Percentiles rank a stretch among this genome's conserved stretches.
Evolutionary conservation across 37 sponge, comb jelly and placozoan species (phyloP).

Genomic region (Tethya wilhelma): DNA sequence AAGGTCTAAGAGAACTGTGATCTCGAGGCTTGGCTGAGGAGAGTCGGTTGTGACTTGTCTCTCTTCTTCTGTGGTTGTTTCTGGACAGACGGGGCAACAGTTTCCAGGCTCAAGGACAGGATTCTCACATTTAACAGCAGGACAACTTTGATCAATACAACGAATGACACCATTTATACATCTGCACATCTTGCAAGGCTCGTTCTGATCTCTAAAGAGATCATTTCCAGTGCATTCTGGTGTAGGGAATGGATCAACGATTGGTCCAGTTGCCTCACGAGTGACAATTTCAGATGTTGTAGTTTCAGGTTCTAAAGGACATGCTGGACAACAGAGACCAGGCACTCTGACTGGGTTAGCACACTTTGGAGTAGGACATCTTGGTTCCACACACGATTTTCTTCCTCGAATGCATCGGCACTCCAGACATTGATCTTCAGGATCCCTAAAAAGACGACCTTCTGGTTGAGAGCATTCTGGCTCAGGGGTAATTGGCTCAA

Average conservation of each 20-base stretch:
- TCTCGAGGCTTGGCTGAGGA: too few relatives aligned
- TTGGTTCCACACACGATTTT: background rate
- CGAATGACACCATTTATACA: background rate
- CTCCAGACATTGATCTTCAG: background rate
- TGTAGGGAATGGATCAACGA: too few relatives aligned
- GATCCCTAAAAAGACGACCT: background rate
- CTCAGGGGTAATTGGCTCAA: too few relatives aligned
- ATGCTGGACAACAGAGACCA: background rate
- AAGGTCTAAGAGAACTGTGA: too few relatives aligned
- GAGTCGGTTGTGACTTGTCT: too few relatives aligned
- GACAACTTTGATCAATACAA: background rate
- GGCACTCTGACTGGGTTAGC: background rate
- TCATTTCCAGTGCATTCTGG: background rate
- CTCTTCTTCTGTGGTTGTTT: background rate
- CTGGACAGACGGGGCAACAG: constrained; percentile 42
- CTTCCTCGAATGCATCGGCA: background rate
- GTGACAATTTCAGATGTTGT: too few relatives aligned
- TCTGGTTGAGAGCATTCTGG: background rate
- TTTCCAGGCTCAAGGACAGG: background rate
- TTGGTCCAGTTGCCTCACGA: too few relatives aligned
- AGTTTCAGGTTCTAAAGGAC: background rate
- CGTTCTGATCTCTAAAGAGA: background rate
- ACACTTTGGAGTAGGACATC: background rate
- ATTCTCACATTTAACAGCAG: background rate
- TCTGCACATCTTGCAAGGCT: background rate